Evolutionary conservation across 1,140 invertebrate species (phyloP), one percentile per base, ranked within the genome.

Genomic region (Drosophila subobscura): DNA sequence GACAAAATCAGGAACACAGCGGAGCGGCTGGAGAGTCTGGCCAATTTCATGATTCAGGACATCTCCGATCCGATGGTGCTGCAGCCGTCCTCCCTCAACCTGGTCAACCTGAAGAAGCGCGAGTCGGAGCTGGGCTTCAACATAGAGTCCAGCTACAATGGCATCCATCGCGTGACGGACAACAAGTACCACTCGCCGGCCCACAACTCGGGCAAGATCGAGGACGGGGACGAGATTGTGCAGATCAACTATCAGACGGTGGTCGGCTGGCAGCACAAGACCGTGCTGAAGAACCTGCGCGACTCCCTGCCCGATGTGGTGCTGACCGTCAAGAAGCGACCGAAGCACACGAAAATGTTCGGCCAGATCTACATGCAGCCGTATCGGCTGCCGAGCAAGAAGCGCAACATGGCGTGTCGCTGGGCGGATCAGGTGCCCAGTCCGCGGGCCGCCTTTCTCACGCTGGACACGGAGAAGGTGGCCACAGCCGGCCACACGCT

Each of bases 221-320:
- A 97, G 92, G 96, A 96, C 81, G 97, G 97, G 2, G 97, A 98
- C 92, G 97, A 98, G 93, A 96, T 99, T 64, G 96, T 98, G 20
- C 97, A 97, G 93, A 95, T 97, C 8, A 97, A 97, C 92, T 97
- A 97, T 91, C 96, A 97, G 91, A 97, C 96, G n/a, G 96, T 97
- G 14, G 96, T 97, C 71, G 97, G 96, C 1, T 97, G 97, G 97
- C 95, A 96, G 75, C 92, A 95, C 40, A 96, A 96, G 83, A 96
- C 96, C 77, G 94, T 97, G n/a, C 93, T 96, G 46, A 93, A 94
- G 61, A 92, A 96, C 20, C 94, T 97, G 79, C 94, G 95, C 73
- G 96, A 97, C 78, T 95, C 95, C 65, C 94, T 95, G 3, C 95
- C 95, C 14, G 96, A 97, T 91, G 94, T 97, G 61, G 93, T 96